Evolutionary conservation across 2,888 invertebrate genomes (phyloP).

Genomic region (Drosophila putrida): DNA sequence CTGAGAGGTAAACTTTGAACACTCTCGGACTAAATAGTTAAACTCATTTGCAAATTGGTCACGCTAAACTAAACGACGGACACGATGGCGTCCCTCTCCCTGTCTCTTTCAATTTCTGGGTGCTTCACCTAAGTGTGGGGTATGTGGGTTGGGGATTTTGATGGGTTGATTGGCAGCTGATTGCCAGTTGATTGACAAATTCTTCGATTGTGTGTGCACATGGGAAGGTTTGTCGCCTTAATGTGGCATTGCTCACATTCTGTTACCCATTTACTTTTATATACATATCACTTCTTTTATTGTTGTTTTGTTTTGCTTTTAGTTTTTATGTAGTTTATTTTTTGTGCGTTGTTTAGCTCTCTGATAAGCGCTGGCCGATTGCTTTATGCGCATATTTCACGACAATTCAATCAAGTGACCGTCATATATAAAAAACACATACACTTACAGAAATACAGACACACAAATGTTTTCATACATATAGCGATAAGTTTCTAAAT

Average conservation of each 20-base stretch:
- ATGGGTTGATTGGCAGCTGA: slow-evolving; percentile 62
- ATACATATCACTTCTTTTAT: slow-evolving; percentile 2
- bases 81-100: slow-evolving; percentile 18
- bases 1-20: background rate
- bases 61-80: slow-evolving; percentile 35
- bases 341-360: slow-evolving; percentile 15
- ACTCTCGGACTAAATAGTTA: slow-evolving; percentile 26
- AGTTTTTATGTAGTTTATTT: slow-evolving; percentile 20
- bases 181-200: slow-evolving; percentile 74
- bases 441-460: background rate
- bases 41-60: slow-evolving; percentile 62
- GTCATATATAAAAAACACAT: slow-evolving; percentile 24
- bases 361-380: slow-evolving; percentile 55
- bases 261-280: slow-evolving; percentile 29
- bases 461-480: slow-evolving; percentile 8
- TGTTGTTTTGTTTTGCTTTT: slow-evolving; percentile 11
- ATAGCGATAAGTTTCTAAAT: slow-evolving; percentile 58
- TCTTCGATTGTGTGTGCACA: slow-evolving; percentile 36
- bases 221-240: slow-evolving; percentile 43
- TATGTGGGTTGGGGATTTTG: slow-evolving; percentile 11
- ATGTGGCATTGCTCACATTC: slow-evolving; percentile 41
- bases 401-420: slow-evolving; percentile 55
- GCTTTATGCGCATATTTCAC: slow-evolving; percentile 53
- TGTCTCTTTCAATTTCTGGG: slow-evolving; percentile 2
- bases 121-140: slow-evolving; percentile 13